These are phyloP conservation scores for Hypothenemus hampei DNA, from an alignment of 1,140 invertebrate genomes.

Conservation along the genomic window DNA sequence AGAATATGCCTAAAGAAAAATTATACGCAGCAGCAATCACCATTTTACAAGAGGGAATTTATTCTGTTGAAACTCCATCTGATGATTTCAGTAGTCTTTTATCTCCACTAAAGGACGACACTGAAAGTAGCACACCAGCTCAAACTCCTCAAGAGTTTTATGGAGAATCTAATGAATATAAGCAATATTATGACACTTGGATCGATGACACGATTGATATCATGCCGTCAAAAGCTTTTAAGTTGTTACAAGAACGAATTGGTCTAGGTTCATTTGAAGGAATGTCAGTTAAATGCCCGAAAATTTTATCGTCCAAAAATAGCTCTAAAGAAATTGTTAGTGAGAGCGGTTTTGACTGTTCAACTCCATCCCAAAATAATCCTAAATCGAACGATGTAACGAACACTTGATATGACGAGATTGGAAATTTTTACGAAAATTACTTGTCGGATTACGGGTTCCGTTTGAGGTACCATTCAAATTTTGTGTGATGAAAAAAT, in stretches of 20 bases:
- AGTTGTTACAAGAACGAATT: constrained; percentile 45
- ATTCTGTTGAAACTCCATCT: constrained; percentile 44
- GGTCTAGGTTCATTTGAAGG: constrained; percentile 41
- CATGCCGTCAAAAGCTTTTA: constrained; percentile 52
- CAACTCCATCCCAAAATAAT: constrained; percentile 25
- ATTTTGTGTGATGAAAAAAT: constrained; percentile 27
- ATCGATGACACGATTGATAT: constrained; percentile 47
- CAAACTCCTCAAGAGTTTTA: constrained; percentile 46
- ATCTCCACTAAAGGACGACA: constrained; percentile 31
- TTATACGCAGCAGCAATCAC: constrained; percentile 53
- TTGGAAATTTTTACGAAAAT: constrained; percentile 33
- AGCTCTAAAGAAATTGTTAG: constrained; percentile 47
- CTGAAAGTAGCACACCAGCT: constrained; percentile 45
- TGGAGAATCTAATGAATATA: constrained; percentile 47
- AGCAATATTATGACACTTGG: constrained; percentile 59
- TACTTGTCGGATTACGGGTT: constrained; percentile 30
- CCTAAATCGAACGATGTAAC: constrained; percentile 36
- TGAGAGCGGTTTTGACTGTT: constrained; percentile 24
- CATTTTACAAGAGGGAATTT: constrained; percentile 50
- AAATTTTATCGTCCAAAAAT: constrained; percentile 54
- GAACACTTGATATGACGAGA: constrained; percentile 37
- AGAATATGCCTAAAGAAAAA: constrained; percentile 52
- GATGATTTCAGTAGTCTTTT: constrained; percentile 37
- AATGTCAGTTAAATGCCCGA: constrained; percentile 49
- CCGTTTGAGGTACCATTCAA: constrained; percentile 32